Evolutionary conservation across 1,140 invertebrate species (phyloP).

Genomic region (Zaprionus capensis): DNA sequence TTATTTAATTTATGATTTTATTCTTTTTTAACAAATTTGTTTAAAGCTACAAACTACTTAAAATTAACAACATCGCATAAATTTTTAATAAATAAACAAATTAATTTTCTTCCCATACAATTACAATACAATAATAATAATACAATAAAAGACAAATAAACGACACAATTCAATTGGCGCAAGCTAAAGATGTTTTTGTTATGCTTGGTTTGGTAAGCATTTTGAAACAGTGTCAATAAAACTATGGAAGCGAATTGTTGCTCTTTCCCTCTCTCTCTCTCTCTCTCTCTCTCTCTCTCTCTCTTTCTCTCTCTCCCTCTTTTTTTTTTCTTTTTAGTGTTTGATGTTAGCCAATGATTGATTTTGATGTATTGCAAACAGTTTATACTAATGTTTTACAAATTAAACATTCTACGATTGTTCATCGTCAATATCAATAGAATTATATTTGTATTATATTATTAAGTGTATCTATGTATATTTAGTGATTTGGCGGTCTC

Average conservation of each 20-base stretch:
- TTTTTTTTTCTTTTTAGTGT: conserved; percentile 24
- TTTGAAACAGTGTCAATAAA: conserved; percentile 58
- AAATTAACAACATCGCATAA: conserved; percentile 77
- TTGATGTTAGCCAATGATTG: conserved; percentile 16
- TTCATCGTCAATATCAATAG: conserved; percentile 52
- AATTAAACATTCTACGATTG: conserved; percentile 57
- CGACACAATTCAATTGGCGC: conserved; percentile 47
- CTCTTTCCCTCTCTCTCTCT: conserved; percentile 6
- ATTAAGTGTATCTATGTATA: conserved; percentile 29
- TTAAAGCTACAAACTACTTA: conserved; percentile 72
- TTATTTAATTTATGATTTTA: conserved; percentile 56
- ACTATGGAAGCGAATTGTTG: conserved; percentile 67
- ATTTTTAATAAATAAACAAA: conserved; percentile 69
- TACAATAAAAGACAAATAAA: conserved; percentile 45
- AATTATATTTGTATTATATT: conserved; percentile 3
- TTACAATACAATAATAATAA: conserved; percentile 50
- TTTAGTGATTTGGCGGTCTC: conserved; percentile 58
- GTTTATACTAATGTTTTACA: conserved; percentile 30
- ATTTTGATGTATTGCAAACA: conserved; percentile 28
- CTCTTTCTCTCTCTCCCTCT: not conserved
- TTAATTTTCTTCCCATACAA: conserved; percentile 48
- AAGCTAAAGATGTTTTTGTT: conserved; percentile 36
- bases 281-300: too few species aligned
- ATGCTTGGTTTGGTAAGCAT: conserved; percentile 38
- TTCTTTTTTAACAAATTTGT: conserved; percentile 69